Percentiles rank a stretch among this genome's conserved stretches.
Evolutionary conservation across 2,888 invertebrate species (phyloP).

Genomic region (Pharmacophagus antenor): DNA sequence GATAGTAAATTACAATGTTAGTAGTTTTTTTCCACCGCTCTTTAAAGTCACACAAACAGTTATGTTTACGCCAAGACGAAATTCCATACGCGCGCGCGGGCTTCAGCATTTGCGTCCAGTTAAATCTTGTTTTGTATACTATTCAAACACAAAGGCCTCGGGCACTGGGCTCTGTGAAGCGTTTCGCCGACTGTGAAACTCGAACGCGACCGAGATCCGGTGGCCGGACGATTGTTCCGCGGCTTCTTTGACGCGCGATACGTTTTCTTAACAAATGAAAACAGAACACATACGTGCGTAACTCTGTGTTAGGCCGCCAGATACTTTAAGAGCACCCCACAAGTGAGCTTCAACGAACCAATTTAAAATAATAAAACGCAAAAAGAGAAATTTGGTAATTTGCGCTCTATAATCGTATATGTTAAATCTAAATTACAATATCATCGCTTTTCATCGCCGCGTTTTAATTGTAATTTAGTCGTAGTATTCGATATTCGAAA

Average conservation of each 20-base stretch:
- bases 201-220: slow-evolving; percentile 24
- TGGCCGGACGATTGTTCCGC: slow-evolving; percentile 18
- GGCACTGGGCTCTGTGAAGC: slow-evolving; percentile 23
- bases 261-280: slow-evolving; percentile 10
- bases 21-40: slow-evolving; percentile 3
- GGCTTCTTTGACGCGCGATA: slow-evolving; percentile 9
- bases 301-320: neutral
- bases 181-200: slow-evolving; percentile 26
- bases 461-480: too few relatives aligned
- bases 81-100: neutral
- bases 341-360: too few relatives aligned
- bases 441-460: too few relatives aligned
- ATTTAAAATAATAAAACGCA: too few relatives aligned
- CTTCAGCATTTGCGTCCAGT: slow-evolving; percentile 12
- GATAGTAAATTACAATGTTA: too few relatives aligned
- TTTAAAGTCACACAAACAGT: slow-evolving; percentile 6
- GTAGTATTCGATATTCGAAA: too few relatives aligned
- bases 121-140: slow-evolving; percentile 27
- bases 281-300: slow-evolving; percentile 13
- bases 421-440: too few relatives aligned
- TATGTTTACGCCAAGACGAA: slow-evolving; percentile 6
- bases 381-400: too few relatives aligned
- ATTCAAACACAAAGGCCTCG: slow-evolving; percentile 26
- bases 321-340: neutral
- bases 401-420: too few relatives aligned